Percentiles rank a stretch among this genome's conserved stretches.
phyloP scores from a whole-genome alignment of 2,888 invertebrate genomes.

The Phyllotreta striolata region DNA sequence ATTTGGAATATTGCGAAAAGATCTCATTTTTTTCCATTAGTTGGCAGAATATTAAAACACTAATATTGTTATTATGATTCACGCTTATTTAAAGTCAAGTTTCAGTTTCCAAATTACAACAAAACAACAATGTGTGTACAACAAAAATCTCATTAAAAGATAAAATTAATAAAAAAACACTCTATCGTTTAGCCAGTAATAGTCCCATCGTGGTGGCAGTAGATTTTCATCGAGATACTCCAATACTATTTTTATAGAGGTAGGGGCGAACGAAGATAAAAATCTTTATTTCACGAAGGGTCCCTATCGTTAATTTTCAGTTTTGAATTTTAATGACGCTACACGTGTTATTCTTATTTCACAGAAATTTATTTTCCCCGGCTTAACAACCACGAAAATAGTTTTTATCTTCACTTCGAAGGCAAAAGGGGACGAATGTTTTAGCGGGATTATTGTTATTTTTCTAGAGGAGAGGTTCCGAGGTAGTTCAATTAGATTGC shows the following conservation, averaged over 20 bases:
- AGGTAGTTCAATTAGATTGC: too few species aligned
- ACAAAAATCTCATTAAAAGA: too few species aligned
- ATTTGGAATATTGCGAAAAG: slow-evolving; percentile 37
- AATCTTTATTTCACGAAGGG: slow-evolving; percentile 10
- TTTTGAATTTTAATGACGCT: slow-evolving; percentile 16
- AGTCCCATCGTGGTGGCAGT: slow-evolving; percentile 5
- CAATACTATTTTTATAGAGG: slow-evolving; percentile 13
- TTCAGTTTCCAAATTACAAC: neutral
- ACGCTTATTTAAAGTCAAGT: neutral
- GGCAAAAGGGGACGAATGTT: too few species aligned
- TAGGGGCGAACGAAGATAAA: slow-evolving; percentile 3
- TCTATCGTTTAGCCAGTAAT: neutral
- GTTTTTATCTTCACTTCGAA: too few species aligned
- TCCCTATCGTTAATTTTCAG: slow-evolving; percentile 12
- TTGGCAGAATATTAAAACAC: slow-evolving; percentile 33
- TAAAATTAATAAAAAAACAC: too few species aligned
- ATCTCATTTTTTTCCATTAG: slow-evolving; percentile 43
- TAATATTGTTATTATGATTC: slow-evolving; percentile 11
- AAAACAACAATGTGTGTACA: too few species aligned
- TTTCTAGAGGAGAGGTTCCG: too few species aligned
- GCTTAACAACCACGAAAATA: slow-evolving; percentile 3
- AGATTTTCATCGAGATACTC: slow-evolving; percentile 7
- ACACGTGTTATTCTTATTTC: slow-evolving; percentile 18
- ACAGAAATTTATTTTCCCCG: neutral
- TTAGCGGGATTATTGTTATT: too few species aligned